phyloP scores from a whole-genome alignment of 2,888 invertebrate genomes.

The Lasioglossum villosulum region DNA sequence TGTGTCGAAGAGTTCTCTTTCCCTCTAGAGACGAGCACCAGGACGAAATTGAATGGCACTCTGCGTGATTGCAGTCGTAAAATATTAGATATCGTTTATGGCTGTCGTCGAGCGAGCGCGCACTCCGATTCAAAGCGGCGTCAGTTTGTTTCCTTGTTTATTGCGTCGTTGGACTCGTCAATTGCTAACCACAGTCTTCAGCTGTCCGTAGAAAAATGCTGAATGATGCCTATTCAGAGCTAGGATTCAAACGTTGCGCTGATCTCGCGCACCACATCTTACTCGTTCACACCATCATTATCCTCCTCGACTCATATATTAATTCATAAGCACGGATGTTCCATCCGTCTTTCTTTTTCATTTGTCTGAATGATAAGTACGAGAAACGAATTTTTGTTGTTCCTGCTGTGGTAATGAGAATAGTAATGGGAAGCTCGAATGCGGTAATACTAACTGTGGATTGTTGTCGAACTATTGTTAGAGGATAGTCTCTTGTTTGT shows the following conservation, averaged over 20 bases:
- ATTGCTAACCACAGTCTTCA: neutral
- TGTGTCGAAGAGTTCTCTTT: neutral
- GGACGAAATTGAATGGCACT: slow-evolving; percentile 5
- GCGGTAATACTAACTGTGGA: too few relatives aligned
- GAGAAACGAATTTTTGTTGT: neutral
- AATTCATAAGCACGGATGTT: neutral
- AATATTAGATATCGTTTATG: slow-evolving; percentile 6
- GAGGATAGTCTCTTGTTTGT: too few relatives aligned
- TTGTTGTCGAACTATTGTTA: too few relatives aligned
- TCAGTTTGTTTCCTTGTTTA: neutral
- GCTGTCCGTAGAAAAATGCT: neutral
- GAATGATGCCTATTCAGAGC: neutral
- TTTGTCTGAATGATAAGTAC: neutral
- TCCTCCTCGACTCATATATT: neutral
- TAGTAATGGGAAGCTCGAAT: neutral
- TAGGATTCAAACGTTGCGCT: neutral
- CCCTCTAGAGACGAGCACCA: neutral
- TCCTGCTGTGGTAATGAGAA: neutral
- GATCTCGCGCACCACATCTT: neutral
- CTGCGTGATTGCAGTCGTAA: neutral
- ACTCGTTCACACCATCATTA: neutral
- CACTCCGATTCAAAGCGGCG: neutral
- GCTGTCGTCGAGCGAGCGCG: neutral
- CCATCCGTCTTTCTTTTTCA: neutral
- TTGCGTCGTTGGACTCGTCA: neutral